These are phyloP conservation scores for Cheilosia urbana DNA, from an alignment of 2,888 invertebrate species.

Conservation along the genomic window DNA sequence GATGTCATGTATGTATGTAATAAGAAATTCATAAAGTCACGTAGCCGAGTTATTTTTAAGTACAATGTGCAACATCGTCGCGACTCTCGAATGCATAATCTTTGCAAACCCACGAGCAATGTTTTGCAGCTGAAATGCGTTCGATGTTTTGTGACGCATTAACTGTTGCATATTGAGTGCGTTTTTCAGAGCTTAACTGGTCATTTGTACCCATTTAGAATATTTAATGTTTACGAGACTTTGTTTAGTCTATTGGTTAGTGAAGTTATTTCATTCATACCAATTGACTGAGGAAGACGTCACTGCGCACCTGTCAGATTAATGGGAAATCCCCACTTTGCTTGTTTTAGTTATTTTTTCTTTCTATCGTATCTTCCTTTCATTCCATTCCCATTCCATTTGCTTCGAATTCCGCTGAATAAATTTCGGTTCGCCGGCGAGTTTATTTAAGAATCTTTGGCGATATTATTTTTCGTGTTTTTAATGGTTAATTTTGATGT, in stretches of 20 bases:
- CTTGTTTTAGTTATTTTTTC: too few relatives aligned
- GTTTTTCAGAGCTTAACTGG: background rate
- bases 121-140: background rate
- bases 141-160: background rate
- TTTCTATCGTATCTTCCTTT: too few relatives aligned
- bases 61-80: background rate
- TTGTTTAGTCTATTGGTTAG: background rate
- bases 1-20: constrained; percentile 3
- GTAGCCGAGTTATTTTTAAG: constrained; percentile 19
- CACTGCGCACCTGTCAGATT: too few relatives aligned
- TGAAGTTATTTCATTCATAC: background rate
- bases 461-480: too few relatives aligned
- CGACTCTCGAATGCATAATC: background rate
- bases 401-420: too few relatives aligned
- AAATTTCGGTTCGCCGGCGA: too few relatives aligned
- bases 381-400: too few relatives aligned
- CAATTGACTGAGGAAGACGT: too few relatives aligned
- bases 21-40: constrained; percentile 22
- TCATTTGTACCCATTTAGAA: background rate
- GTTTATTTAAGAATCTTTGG: too few relatives aligned
- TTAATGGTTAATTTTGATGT: too few relatives aligned
- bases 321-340: too few relatives aligned
- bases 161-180: background rate
- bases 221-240: background rate
- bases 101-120: too few relatives aligned